These are phyloP conservation scores for Phrynosoma blainvillii DNA, from an alignment of 2,113 vertebrate genomes.

Conservation along the genomic window DNA sequence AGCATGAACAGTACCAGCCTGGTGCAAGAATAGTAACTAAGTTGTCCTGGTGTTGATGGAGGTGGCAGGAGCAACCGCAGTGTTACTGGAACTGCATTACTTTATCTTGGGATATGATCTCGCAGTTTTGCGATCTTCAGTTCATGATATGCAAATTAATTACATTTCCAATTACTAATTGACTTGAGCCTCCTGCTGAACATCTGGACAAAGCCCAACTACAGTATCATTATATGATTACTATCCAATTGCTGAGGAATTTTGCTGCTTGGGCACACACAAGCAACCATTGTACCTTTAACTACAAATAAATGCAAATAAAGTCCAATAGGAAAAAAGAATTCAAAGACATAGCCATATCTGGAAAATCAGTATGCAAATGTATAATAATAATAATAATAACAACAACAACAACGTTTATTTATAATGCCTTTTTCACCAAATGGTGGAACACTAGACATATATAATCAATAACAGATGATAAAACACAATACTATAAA, in stretches of 20 bases:
- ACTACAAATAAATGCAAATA: no score
- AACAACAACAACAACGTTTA: no score
- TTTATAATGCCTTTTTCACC: no score
- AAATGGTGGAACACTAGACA: no score
- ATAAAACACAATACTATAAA: no score
- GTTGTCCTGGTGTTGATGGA: background rate
- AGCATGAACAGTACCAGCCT: background rate
- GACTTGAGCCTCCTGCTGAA: background rate
- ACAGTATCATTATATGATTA: background rate
- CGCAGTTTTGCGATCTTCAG: no score
- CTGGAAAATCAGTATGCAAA: no score
- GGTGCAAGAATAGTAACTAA: background rate
- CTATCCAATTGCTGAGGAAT: background rate
- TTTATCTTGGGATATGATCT: constrained; percentile 2
- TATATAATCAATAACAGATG: no score
- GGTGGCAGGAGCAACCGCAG: background rate
- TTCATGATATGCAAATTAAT: background rate
- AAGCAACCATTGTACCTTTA: background rate
- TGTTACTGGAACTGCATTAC: background rate
- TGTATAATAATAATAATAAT: no score
- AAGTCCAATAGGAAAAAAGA: no score
- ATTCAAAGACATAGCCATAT: no score
- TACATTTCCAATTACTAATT: constrained; percentile 20
- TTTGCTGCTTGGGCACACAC: background rate
- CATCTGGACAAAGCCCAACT: background rate